Evolutionary conservation across 2,113 vertebrate genomes (phyloP).

Genomic region (Pelmatolapia mariae): DNA sequence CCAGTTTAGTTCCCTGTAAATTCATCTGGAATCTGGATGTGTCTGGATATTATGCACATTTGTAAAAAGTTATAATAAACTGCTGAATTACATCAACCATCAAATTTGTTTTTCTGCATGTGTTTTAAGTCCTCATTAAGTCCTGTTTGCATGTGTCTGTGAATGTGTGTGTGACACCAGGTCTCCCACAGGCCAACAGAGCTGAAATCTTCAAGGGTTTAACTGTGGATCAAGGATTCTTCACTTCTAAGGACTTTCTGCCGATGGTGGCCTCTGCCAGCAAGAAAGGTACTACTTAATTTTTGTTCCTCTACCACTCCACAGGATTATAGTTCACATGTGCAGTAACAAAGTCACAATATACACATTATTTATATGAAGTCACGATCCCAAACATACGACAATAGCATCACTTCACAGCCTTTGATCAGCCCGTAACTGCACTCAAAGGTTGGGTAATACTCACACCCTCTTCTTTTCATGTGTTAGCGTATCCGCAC

Average conservation of each 20-base stretch:
- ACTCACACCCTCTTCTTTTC: not conserved
- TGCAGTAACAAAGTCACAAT: not conserved
- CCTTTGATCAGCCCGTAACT: not conserved
- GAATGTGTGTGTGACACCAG: conserved; percentile 50
- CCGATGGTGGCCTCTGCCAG: conserved; percentile 86
- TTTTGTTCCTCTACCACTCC: not conserved
- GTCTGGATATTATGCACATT: not conserved
- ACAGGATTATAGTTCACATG: not conserved
- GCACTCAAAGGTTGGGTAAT: not conserved
- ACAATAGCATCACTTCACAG: not conserved
- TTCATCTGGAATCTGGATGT: not conserved
- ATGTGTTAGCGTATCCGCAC: not conserved
- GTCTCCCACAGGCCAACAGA: conserved; percentile 87
- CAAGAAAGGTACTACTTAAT: conserved; percentile 76
- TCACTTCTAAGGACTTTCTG: conserved; percentile 89
- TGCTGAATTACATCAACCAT: not conserved
- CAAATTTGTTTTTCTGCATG: not conserved
- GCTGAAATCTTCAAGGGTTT: conserved; percentile 80
- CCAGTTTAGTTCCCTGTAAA: not conserved
- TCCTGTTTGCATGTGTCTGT: not conserved
- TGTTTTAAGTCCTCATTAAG: not conserved
- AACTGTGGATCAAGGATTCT: conserved; percentile 82
- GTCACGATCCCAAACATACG: not conserved
- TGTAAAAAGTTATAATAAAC: not conserved
- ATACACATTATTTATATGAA: not conserved